Evolutionary conservation across 37 sponge, comb jelly and placozoan genomes (phyloP), one percentile per base, ranked within the genome.

Genomic region (Hormiphora californensis): DNA sequence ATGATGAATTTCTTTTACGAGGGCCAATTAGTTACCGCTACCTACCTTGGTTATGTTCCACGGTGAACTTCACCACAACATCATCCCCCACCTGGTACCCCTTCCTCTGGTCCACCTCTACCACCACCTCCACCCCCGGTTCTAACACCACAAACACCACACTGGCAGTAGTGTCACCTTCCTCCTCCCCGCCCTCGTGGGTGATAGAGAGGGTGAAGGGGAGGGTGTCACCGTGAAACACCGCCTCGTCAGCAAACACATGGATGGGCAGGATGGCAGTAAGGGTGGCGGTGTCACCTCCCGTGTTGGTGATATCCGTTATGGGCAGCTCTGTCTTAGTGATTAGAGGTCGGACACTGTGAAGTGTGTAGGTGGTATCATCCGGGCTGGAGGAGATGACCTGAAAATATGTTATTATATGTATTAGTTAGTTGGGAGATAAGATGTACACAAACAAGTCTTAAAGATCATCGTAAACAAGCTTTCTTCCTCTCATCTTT

Each of bases 101-200:
- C n/a, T n/a, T n/a, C n/a, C n/a, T n/a, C n/a, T n/a, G n/a, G n/a
- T 73, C 81, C 81, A 73, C 3, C 81, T 43, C 81, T 46, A 73
- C 8, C 36, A 22, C 38, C 25, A 73, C 44, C 44, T 73, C 81
- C 46, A 36, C 36, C 12, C 8, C 46, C 41, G n/a, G 46, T 21
- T 46, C 81, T 43, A 73, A 73, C 44, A 36, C 81, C 15, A 46
- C 46, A 21, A 73, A n/a, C 81, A 43, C 81, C 38, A 46, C 11
- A 46, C 51, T 12, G 51, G 12, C 8, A 17, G 8, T 15, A 46
- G 43, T 28, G 44, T 19, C 4, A 7, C 46, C 21, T 17, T 33
- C 35, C 44, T 73, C 38, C 81, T 73, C 44, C 46, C 81, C 81
- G 81, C 23, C 27, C 38, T n/a, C 3, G 46, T 73, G 46, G 43